Conservation (phyloP, 2,113 vertebrate species). For the Archocentrus centrarchus region DNA sequence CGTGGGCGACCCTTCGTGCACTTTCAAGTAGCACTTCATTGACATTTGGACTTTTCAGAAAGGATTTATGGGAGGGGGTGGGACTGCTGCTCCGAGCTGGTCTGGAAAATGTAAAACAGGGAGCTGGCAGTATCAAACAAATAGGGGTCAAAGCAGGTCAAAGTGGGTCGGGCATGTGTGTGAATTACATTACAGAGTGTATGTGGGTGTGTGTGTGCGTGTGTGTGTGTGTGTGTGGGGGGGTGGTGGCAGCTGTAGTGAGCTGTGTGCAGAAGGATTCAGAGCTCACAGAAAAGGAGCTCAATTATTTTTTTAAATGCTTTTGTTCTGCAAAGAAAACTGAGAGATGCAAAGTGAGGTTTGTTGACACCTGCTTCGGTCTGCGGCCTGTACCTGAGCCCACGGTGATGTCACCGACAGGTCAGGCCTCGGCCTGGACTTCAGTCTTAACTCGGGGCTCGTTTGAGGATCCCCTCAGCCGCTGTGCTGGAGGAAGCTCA, state of each 20-base stretch:
- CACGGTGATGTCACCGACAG: not conserved
- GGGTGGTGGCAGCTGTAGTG: not conserved
- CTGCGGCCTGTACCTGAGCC: slow-evolving; percentile 14
- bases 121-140: slow-evolving; percentile 39
- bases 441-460: not conserved
- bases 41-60: slow-evolving; percentile 43
- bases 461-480: not conserved
- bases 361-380: not conserved
- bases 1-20: slow-evolving; percentile 37
- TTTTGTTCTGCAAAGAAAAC: not conserved
- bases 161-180: slow-evolving; percentile 10
- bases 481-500: not conserved
- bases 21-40: slow-evolving; percentile 51
- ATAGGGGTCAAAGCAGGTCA: slow-evolving; percentile 54
- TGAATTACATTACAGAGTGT: slow-evolving; percentile 39
- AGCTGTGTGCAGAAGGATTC: not conserved
- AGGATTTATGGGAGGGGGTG: slow-evolving; percentile 44
- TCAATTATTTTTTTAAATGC: slow-evolving; percentile 3
- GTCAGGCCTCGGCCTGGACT: not conserved
- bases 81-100: not conserved
- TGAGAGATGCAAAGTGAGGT: not conserved
- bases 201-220: slow-evolving; percentile 10
- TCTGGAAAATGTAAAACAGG: slow-evolving; percentile 43
- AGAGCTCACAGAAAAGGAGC: not conserved
- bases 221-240: not conserved